These are phyloP conservation scores for Hydroisotoma schaefferi DNA, from an alignment of 2,888 invertebrate species.

Conservation along the genomic window DNA sequence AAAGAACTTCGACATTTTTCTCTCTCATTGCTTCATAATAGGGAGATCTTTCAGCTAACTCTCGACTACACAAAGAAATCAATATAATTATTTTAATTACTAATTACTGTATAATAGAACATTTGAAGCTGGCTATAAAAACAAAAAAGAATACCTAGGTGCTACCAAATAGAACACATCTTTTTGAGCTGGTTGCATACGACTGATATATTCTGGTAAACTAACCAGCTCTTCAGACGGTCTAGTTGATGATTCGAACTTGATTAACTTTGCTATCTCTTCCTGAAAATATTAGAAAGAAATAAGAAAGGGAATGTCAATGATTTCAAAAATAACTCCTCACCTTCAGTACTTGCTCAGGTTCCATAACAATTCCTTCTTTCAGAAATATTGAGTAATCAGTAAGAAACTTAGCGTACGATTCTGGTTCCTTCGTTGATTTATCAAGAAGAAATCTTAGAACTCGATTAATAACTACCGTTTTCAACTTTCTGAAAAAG, in stretches of 20 bases:
- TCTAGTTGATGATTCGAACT: conserved; percentile 85
- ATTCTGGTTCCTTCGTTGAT: conserved; percentile 74
- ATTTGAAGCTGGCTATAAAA: too few relatives aligned
- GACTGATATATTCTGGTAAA: conserved; percentile 73
- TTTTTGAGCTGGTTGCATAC: conserved; percentile 74
- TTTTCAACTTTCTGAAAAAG: conserved; percentile 68
- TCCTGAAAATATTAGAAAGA: conserved; percentile 60
- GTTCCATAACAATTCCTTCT: conserved; percentile 87
- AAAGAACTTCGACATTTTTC: conserved; percentile 83
- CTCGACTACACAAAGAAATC: conserved; percentile 63
- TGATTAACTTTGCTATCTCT: conserved; percentile 79
- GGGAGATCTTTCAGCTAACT: conserved; percentile 87
- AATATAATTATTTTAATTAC: neutral
- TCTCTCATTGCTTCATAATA: conserved; percentile 90
- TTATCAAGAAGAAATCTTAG: conserved; percentile 81
- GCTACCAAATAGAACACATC: conserved; percentile 90
- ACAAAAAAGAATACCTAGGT: conserved; percentile 65
- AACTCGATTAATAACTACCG: conserved; percentile 76
- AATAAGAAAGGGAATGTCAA: neutral
- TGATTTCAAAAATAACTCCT: neutral
- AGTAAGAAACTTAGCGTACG: conserved; percentile 80
- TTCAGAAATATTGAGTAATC: conserved; percentile 91
- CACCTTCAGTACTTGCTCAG: conserved; percentile 76
- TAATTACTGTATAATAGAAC: too few relatives aligned
- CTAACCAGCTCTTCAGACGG: conserved; percentile 68